Conservation (phyloP, 2,113 vertebrate genomes). For the Megatriorchis doriae region DNA sequence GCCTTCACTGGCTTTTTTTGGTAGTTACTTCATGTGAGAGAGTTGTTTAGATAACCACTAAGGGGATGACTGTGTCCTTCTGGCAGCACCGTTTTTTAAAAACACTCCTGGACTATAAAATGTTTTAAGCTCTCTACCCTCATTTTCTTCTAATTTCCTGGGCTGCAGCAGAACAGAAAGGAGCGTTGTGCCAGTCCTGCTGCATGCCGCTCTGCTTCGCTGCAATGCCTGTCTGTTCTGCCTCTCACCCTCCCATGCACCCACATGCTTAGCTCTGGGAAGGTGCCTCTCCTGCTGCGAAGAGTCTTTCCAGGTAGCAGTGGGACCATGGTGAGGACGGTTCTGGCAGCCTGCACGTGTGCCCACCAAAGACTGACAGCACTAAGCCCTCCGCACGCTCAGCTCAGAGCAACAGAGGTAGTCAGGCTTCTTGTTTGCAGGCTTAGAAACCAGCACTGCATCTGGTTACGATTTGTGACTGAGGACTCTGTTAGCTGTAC, state of each 20-base stretch:
- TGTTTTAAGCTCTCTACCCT: not conserved
- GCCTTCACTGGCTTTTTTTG: not conserved
- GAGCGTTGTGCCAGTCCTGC: not conserved
- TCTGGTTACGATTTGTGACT: not conserved
- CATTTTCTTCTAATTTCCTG: not conserved
- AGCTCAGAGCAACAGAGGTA: not conserved
- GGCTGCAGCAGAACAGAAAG: not conserved
- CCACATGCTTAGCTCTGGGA: not conserved
- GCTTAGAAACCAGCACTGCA: not conserved
- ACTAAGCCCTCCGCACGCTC: fast-evolving
- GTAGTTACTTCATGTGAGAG: not conserved
- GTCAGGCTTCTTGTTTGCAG: not conserved
- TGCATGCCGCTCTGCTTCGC: not conserved
- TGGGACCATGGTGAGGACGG: fast-evolving
- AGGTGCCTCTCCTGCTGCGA: not conserved
- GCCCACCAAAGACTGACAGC: not conserved
- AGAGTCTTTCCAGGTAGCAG: not conserved
- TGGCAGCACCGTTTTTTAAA: not conserved
- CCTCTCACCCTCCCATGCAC: fast-evolving
- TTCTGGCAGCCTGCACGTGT: not conserved
- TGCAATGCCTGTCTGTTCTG: fast-evolving
- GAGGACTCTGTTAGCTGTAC: not conserved
- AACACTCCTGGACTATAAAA: not conserved
- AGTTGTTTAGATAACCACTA: not conserved
- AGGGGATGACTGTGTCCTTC: not conserved